phyloP scores from a whole-genome alignment of 2,113 vertebrate genomes.

The Pundamilia nyererei region DNA sequence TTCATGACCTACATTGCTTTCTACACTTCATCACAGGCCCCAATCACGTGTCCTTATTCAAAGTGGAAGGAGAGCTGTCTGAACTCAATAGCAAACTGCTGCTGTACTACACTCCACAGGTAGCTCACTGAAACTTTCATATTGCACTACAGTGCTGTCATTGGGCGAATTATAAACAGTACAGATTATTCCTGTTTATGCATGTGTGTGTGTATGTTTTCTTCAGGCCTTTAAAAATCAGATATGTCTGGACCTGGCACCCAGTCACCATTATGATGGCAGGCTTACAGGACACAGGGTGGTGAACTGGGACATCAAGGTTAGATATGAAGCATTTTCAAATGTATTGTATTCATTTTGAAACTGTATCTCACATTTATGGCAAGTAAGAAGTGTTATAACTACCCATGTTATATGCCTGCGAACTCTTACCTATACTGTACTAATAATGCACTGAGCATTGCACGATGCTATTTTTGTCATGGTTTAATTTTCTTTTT shows the following conservation, averaged over 20 bases:
- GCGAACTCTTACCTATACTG: not conserved
- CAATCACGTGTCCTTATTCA: constrained; percentile 83
- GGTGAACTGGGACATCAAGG: constrained; percentile 94
- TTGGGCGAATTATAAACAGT: not conserved
- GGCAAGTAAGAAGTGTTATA: not conserved
- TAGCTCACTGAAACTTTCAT: constrained; percentile 37
- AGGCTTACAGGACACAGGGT: constrained; percentile 90
- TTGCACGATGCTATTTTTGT: not conserved
- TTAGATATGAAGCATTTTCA: constrained; percentile 25
- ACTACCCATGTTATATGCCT: not conserved
- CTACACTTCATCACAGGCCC: constrained; percentile 75
- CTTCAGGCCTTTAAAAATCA: constrained; percentile 89
- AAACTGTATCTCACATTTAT: not conserved
- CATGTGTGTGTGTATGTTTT: not conserved
- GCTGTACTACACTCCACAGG: constrained; percentile 96
- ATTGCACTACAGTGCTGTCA: not conserved
- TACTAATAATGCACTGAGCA: not conserved
- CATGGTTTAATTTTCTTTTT: not conserved
- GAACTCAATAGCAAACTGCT: constrained; percentile 85
- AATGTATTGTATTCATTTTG: not conserved
- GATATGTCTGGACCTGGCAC: constrained; percentile 91
- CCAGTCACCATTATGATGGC: constrained; percentile 83
- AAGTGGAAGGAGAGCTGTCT: constrained; percentile 80
- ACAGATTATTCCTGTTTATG: not conserved
- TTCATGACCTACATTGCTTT: not conserved